Percentiles rank a stretch among this genome's conserved stretches.
phyloP scores from a whole-genome alignment of 2,113 vertebrate genomes.

The Xiphophorus hellerii region DNA sequence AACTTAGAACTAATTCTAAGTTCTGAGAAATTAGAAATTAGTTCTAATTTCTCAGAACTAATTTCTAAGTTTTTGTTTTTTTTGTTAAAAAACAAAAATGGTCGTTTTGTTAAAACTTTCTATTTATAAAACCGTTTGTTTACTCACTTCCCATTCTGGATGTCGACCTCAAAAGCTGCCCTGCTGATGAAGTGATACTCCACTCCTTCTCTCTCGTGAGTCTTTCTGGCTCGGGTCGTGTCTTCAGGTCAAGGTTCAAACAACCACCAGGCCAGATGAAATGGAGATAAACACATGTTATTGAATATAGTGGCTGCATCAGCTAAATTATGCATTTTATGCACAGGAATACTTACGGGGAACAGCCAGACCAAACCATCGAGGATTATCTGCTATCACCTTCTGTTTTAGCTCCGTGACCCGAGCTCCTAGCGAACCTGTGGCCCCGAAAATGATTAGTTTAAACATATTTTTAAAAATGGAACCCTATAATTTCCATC shows the following conservation, averaged over 20 bases:
- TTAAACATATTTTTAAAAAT: not conserved
- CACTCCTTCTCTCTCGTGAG: constrained; percentile 90
- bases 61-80: no score
- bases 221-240: constrained; percentile 89
- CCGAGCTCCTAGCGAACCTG: constrained; percentile 90
- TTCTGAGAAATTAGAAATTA: no score
- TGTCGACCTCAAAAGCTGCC: constrained; percentile 88
- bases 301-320: not conserved
- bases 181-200: constrained; percentile 95
- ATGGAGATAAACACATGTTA: not conserved
- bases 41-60: no score
- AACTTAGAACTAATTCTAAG: no score
- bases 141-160: constrained; percentile 89
- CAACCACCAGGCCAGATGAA: not conserved
- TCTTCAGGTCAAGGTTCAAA: constrained; percentile 67
- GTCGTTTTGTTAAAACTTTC: no score
- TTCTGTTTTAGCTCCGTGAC: constrained; percentile 93
- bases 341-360: constrained; percentile 85
- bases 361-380: constrained; percentile 88
- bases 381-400: constrained; percentile 90
- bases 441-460: not conserved
- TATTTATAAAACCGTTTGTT: no score
- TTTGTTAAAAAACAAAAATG: no score
- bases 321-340: not conserved
- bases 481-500: no score